These are phyloP conservation scores for Limulus polyphemus DNA, from an alignment of 2,888 invertebrate genomes.

Conservation along the genomic window DNA sequence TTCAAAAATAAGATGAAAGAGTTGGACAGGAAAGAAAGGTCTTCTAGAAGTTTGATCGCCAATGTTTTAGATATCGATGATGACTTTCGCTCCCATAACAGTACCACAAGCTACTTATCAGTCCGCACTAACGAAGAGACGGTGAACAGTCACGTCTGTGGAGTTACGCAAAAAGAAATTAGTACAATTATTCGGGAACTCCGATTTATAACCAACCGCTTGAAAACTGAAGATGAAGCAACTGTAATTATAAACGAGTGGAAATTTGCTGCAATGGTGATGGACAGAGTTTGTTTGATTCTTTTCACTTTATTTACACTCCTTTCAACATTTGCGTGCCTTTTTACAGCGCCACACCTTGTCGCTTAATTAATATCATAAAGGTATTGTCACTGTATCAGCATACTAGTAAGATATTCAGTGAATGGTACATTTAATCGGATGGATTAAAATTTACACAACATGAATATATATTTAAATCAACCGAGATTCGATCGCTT, in stretches of 20 bases:
- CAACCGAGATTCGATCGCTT: too few species aligned
- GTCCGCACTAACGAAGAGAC: conserved; percentile 44
- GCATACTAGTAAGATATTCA: too few species aligned
- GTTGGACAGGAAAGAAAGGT: conserved; percentile 76
- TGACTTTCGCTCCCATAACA: conserved; percentile 51
- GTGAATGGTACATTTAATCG: too few species aligned
- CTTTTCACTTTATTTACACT: conserved; percentile 89
- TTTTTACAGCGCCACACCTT: conserved; percentile 84
- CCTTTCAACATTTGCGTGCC: conserved; percentile 79
- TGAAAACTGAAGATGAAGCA: conserved; percentile 88
- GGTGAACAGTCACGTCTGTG: conserved; percentile 13
- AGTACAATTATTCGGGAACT: conserved; percentile 89
- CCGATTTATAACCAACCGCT: conserved; percentile 80
- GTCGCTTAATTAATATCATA: conserved; percentile 53
- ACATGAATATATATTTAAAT: too few species aligned
- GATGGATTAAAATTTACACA: too few species aligned
- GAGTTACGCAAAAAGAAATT: conserved; percentile 52
- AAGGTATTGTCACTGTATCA: too few species aligned
- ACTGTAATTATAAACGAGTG: conserved; percentile 85
- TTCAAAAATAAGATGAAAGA: conserved; percentile 53
- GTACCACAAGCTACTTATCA: conserved; percentile 11
- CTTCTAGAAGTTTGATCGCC: conserved; percentile 82
- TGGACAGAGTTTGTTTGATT: conserved; percentile 91
- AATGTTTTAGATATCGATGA: conserved; percentile 96
- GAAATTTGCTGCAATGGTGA: conserved; percentile 98